phyloP scores from a whole-genome alignment of 2,797 vertebrate genomes.

The Rhinella marina region DNA sequence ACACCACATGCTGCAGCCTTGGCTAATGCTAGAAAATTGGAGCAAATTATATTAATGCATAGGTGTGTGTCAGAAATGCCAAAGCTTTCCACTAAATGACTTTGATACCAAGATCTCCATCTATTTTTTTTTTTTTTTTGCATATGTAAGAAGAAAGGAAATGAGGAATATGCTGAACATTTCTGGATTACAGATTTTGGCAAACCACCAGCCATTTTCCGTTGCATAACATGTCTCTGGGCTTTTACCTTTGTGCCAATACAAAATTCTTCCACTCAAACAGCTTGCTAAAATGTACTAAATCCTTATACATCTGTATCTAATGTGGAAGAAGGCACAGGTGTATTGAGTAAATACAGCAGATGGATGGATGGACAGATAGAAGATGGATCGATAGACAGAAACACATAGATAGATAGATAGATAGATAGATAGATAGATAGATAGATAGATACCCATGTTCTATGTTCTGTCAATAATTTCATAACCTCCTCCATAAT shows the following conservation, averaged over 20 bases:
- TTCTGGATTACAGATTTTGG: neutral
- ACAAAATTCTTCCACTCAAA: neutral
- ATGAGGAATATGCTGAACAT: slow-evolving; percentile 10
- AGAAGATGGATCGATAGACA: neutral
- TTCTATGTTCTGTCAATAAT: no score
- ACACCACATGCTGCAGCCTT: neutral
- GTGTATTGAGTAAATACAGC: neutral
- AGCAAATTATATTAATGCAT: slow-evolving; percentile 54
- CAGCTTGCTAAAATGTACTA: neutral
- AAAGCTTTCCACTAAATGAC: slow-evolving; percentile 38
- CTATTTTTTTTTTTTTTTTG: slow-evolving; percentile 18
- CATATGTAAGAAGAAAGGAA: slow-evolving; percentile 19
- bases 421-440: slow-evolving; percentile 7
- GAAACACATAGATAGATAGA: neutral
- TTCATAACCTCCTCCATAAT: no score
- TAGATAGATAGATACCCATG: neutral
- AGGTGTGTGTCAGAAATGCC: slow-evolving; percentile 42
- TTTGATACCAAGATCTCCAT: slow-evolving; percentile 19
- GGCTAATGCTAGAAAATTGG: slow-evolving; percentile 55
- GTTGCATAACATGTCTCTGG: neutral
- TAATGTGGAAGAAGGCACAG: neutral
- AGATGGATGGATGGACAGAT: neutral
- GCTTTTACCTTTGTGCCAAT: neutral
- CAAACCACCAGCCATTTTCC: neutral
- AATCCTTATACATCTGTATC: neutral